Evolutionary conservation across 2,888 invertebrate genomes (phyloP).

Genomic region (Venusia cambrica): DNA sequence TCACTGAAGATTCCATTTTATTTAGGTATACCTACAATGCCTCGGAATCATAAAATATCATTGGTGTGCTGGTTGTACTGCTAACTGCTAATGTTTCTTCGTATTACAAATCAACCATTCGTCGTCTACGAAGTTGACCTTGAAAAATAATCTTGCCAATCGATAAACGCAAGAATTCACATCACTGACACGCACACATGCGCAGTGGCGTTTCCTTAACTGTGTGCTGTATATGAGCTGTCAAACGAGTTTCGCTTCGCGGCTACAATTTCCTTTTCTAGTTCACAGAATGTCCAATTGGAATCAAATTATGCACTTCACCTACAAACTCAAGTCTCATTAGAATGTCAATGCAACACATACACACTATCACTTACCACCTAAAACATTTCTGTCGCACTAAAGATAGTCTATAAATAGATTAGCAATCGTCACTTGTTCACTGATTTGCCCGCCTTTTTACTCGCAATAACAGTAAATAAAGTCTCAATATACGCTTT

Average conservation of each 20-base stretch:
- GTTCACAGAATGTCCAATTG: constrained; percentile 34
- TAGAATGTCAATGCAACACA: constrained; percentile 36
- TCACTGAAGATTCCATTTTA: constrained; percentile 52
- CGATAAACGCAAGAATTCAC: constrained; percentile 75
- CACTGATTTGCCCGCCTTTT: constrained; percentile 73
- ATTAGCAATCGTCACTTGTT: constrained; percentile 61
- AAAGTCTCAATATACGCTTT: constrained; percentile 35
- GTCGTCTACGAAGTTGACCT: constrained; percentile 46
- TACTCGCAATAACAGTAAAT: constrained; percentile 48
- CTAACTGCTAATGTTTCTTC: constrained; percentile 4
- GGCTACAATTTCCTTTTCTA: constrained; percentile 49
- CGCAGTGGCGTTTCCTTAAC: constrained; percentile 38
- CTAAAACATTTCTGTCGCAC: constrained; percentile 53
- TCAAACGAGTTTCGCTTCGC: constrained; percentile 76
- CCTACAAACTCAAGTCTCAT: constrained; percentile 30
- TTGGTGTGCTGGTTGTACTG: constrained; percentile 1
- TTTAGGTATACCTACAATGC: too few relatives aligned
- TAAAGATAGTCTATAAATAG: constrained; percentile 71
- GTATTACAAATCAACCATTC: constrained; percentile 31
- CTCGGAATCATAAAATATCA: not conserved
- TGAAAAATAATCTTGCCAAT: constrained; percentile 73
- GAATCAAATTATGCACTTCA: constrained; percentile 33
- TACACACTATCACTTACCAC: constrained; percentile 30
- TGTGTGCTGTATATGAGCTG: constrained; percentile 64
- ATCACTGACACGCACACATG: constrained; percentile 71